A percentile compares a stretch with the other conserved stretches of the same genome.
These are phyloP conservation scores for Petrosia ficiformis DNA, from an alignment of 37 sponge, comb jelly and placozoan species.

Conservation along the genomic window DNA sequence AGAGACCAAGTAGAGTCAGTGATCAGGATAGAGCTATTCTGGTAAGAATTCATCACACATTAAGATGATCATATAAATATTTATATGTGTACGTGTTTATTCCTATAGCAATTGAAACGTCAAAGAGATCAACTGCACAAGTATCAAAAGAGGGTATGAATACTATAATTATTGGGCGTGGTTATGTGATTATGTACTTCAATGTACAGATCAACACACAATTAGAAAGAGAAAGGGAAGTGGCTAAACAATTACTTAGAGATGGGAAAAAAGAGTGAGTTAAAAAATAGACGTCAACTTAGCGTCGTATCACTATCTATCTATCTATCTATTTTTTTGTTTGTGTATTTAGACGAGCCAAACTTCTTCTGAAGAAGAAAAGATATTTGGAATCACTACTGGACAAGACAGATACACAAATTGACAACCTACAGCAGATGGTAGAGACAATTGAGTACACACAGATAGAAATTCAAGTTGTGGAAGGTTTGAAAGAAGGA, in stretches of 20 bases:
- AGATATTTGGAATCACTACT: constrained; percentile 82
- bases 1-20: constrained; percentile 53
- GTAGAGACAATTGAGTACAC: constrained; percentile 95
- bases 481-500: constrained; percentile 92
- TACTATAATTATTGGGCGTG: background rate
- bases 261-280: constrained; percentile 96
- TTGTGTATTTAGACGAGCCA: constrained; percentile 73
- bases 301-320: background rate
- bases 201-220: constrained; percentile 54
- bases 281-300: background rate
- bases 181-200: background rate
- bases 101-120: constrained; percentile 71
- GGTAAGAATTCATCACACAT: constrained; percentile 29
- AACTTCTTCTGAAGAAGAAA: constrained; percentile 97
- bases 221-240: constrained; percentile 81
- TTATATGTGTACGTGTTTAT: no score
- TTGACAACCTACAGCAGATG: constrained; percentile 92
- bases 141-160: constrained; percentile 91
- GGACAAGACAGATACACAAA: constrained; percentile 91
- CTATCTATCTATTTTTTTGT: background rate
- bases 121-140: constrained; percentile 87
- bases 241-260: constrained; percentile 80
- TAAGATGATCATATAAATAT: background rate
- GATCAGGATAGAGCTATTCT: constrained; percentile 93
- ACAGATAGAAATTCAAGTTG: constrained; percentile 93